Conservation (phyloP, 2,113 vertebrate genomes). For the Canis aureus region DNA sequence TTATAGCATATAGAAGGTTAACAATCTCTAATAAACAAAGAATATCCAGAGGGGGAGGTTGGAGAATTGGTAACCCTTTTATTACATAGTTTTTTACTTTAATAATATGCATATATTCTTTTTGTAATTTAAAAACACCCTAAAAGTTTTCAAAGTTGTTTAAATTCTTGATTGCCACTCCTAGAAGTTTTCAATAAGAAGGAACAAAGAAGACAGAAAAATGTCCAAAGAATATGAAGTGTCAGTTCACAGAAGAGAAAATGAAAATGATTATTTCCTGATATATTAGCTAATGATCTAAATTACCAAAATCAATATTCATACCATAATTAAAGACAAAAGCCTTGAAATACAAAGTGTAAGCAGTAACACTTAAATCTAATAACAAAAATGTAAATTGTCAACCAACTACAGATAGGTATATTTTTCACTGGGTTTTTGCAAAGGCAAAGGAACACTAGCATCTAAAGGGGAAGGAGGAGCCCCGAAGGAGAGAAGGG, state of each 20-base stretch:
- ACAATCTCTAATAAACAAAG: neutral
- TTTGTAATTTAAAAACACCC: neutral
- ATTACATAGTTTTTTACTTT: neutral
- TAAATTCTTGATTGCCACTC: neutral
- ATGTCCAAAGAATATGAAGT: neutral
- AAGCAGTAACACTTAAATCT: neutral
- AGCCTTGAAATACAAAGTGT: neutral
- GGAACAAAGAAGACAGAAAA: slow-evolving; percentile 34
- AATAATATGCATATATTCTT: neutral
- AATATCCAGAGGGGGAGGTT: neutral
- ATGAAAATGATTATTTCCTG: slow-evolving; percentile 30
- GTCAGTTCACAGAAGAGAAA: slow-evolving; percentile 29
- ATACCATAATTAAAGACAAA: slow-evolving; percentile 42
- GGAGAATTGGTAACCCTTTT: neutral
- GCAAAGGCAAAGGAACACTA: neutral
- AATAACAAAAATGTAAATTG: slow-evolving; percentile 20
- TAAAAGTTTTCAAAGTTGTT: neutral
- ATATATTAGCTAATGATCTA: slow-evolving; percentile 2
- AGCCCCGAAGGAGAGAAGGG: neutral
- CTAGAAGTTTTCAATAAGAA: slow-evolving; percentile 32
- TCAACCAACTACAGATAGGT: neutral
- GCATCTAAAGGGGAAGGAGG: neutral
- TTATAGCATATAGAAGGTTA: neutral
- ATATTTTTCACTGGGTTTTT: neutral
- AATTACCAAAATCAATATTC: slow-evolving; percentile 24